Base-by-base conservation (phyloP, 2,113 vertebrate species). In the Elephas maximus region DNA sequence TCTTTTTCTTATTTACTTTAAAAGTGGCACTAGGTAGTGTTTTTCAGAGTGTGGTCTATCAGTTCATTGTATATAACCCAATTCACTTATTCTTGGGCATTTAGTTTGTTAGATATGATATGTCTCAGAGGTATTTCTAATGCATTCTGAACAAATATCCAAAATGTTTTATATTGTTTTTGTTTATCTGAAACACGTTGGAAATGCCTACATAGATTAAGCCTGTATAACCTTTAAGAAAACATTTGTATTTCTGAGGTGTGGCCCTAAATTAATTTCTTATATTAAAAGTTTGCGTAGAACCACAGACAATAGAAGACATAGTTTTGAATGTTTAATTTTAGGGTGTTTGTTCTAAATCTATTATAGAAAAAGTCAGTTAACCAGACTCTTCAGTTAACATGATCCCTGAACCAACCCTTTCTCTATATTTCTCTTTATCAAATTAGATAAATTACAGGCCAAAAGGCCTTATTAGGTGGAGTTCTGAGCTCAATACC, bases 1-100 rank as follows among this genome's bases (percentile, higher is more conserved):
- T 53, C 23, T 73, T 92, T 88, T 93, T 93, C n/a, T 82, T 86
- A 78, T 78, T 80, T 94, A 78, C 67, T 45, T 57, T 92, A 92
- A 96, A 94, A 95, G 80, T 89, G 90, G 11, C 51, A 65, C 62
- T 91, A 76, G 23, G 10, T 95, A 81, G 30, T 91, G 26, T 76
- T 91, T 95, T 93, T 91, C 67, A 77, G 53, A 91, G 41, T 91
- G 8, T 76, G 6, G 15, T 41, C 18, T 85, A 15, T 88, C 44
- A 79, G 10, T 4, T n/a, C 45, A 18, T 97, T 84, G 4, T 60
- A 45, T 88, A 63, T 79, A 86, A 60, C 71, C 53, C 83, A 5
- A 91, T 83, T 88, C 24, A 20, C 51, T 91, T 95, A 83, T 76
- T 81, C 41, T 83, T 90, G 41, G 73, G 33, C 41, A 82, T 45